These are phyloP conservation scores for Cheilosia vernalis DNA, from an alignment of 2,888 invertebrate genomes.

Conservation along the genomic window DNA sequence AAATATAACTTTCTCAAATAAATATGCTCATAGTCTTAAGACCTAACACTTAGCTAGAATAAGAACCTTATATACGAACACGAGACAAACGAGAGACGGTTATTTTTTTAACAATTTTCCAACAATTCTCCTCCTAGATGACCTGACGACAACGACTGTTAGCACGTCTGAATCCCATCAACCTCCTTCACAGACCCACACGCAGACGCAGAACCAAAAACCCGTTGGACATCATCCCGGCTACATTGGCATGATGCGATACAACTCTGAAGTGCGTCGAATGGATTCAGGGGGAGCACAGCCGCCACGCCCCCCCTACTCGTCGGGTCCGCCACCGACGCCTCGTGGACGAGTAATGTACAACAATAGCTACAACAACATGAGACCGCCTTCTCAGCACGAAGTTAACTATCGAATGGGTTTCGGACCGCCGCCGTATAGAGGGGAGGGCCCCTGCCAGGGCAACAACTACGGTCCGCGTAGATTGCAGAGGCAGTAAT, in stretches of 20 bases:
- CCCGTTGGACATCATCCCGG: slow-evolving; percentile 40
- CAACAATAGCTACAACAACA: slow-evolving; percentile 56
- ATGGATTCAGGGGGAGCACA: slow-evolving; percentile 49
- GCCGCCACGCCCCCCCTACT: slow-evolving; percentile 50
- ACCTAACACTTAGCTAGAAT: slow-evolving; percentile 5
- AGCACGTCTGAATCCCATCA: slow-evolving; percentile 40
- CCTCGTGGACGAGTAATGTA: slow-evolving; percentile 62
- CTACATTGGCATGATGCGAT: slow-evolving; percentile 70
- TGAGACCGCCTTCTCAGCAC: slow-evolving; percentile 53
- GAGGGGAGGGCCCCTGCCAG: slow-evolving; percentile 51
- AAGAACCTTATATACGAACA: background rate
- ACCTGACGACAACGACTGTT: slow-evolving; percentile 18
- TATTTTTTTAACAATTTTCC: slow-evolving; percentile 28
- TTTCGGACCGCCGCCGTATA: slow-evolving; percentile 57
- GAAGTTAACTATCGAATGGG: slow-evolving; percentile 67
- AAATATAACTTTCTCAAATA: background rate
- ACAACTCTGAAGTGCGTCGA: slow-evolving; percentile 65
- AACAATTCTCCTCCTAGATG: slow-evolving; percentile 35
- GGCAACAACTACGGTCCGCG: slow-evolving; percentile 54
- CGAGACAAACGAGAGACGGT: background rate
- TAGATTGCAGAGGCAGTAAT: slow-evolving; percentile 57
- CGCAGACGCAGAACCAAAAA: slow-evolving; percentile 42
- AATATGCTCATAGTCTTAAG: slow-evolving; percentile 8
- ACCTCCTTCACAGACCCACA: slow-evolving; percentile 31
- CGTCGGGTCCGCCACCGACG: slow-evolving; percentile 59